Evolutionary conservation across 2,113 vertebrate genomes (phyloP).

Genomic region (Xerus inauris): DNA sequence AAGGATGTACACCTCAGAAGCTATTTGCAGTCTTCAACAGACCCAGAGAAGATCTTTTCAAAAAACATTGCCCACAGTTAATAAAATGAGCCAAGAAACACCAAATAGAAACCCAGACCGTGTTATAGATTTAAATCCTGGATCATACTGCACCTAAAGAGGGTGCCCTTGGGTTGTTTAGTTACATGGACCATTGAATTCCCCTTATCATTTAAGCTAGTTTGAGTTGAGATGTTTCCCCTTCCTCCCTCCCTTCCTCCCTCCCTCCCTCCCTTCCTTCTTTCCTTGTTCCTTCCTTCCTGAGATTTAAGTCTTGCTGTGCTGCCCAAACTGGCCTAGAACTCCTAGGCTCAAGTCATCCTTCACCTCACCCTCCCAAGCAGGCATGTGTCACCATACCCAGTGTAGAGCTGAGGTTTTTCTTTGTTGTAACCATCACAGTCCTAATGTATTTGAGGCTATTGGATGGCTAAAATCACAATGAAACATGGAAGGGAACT

Average conservation of each 20-base stretch:
- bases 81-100: neutral
- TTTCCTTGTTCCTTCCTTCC: neutral
- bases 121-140: neutral
- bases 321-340: neutral
- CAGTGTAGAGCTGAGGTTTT: neutral
- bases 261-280: neutral
- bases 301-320: neutral
- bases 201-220: neutral
- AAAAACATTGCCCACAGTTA: neutral
- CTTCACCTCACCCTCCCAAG: neutral
- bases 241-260: accelerated
- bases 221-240: conserved; percentile 7
- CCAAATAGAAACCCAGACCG: neutral
- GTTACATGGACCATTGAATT: neutral
- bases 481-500: neutral
- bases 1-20: neutral
- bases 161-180: neutral
- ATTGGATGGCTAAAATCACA: neutral
- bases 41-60: neutral
- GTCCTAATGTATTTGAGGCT: neutral
- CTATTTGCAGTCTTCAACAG: neutral
- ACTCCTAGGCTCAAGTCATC: neutral
- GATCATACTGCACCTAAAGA: neutral
- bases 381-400: neutral
- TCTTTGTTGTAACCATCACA: neutral